A percentile compares a stretch with the other conserved stretches of the same genome.
These are phyloP conservation scores for Sebastes matsubarae DNA, from an alignment of 2,797 vertebrate genomes.

Conservation along the genomic window DNA sequence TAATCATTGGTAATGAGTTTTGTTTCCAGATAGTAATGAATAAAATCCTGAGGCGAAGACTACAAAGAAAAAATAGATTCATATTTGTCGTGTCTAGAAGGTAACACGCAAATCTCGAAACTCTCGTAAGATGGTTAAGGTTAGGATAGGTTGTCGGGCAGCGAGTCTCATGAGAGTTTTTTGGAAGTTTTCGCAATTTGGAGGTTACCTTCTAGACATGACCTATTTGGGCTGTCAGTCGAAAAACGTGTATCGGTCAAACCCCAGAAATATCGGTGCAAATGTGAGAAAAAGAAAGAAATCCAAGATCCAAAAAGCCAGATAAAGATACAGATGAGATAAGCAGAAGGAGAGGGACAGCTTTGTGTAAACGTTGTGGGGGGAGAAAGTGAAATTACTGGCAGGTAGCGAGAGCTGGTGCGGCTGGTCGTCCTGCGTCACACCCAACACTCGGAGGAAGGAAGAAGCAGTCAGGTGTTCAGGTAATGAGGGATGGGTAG, in stretches of 20 bases:
- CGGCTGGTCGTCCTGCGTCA: not conserved
- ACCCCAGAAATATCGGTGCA: not conserved
- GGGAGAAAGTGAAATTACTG: not conserved
- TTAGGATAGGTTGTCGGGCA: too few relatives aligned
- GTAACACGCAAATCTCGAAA: accelerated
- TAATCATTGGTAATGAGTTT: not conserved
- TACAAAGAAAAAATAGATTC: not conserved
- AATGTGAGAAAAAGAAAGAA: not conserved
- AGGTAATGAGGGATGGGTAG: accelerated
- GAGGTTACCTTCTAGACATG: too few relatives aligned
- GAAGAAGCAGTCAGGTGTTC: not conserved
- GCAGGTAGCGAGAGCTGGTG: slow-evolving; percentile 39
- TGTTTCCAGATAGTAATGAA: not conserved
- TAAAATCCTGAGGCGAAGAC: not conserved
- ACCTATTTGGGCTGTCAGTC: not conserved
- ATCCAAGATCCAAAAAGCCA: not conserved
- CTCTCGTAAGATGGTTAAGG: too few relatives aligned
- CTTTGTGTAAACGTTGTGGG: slow-evolving; percentile 16
- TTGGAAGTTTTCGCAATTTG: too few relatives aligned
- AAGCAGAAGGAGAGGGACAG: not conserved
- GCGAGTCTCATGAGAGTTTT: too few relatives aligned
- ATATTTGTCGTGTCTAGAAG: not conserved
- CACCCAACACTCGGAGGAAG: slow-evolving; percentile 14
- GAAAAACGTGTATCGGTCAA: slow-evolving; percentile 15
- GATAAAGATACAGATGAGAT: not conserved